Conservation (phyloP, 2,797 vertebrate genomes). For the Peromyscus nudipes region DNA sequence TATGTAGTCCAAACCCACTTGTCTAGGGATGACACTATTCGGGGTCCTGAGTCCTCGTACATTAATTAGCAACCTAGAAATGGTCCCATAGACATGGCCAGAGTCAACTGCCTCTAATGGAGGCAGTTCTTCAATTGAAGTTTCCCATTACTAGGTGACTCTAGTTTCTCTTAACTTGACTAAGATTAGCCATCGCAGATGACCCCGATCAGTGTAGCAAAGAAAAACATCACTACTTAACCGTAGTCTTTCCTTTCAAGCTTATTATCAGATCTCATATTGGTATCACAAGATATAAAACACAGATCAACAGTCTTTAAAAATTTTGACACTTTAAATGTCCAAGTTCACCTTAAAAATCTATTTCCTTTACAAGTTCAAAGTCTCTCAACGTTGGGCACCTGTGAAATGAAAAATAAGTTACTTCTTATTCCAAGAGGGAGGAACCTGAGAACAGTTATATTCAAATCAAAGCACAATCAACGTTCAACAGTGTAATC, state of each 20-base stretch:
- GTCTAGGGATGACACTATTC: background rate
- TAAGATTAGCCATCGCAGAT: background rate
- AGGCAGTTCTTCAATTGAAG: background rate
- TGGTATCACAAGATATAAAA: background rate
- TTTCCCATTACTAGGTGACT: background rate
- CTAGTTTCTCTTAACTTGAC: background rate
- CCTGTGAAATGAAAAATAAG: background rate
- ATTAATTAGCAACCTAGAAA: background rate
- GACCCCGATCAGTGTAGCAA: background rate
- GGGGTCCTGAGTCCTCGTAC: rapidly evolving
- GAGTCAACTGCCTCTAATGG: background rate
- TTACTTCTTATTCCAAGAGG: background rate
- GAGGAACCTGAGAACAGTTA: background rate
- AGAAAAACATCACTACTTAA: background rate
- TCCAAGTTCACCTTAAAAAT: background rate
- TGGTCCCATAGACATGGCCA: background rate
- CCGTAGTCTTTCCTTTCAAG: background rate
- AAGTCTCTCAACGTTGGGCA: background rate
- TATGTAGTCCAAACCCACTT: background rate
- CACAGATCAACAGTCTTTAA: background rate
- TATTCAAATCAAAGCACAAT: background rate
- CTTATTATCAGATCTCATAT: background rate
- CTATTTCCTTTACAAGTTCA: background rate
- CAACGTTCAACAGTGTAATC: no score
- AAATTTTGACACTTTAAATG: background rate